Evolutionary conservation across 1,140 invertebrate genomes (phyloP).

Genomic region (Leptopilina boulardi): DNA sequence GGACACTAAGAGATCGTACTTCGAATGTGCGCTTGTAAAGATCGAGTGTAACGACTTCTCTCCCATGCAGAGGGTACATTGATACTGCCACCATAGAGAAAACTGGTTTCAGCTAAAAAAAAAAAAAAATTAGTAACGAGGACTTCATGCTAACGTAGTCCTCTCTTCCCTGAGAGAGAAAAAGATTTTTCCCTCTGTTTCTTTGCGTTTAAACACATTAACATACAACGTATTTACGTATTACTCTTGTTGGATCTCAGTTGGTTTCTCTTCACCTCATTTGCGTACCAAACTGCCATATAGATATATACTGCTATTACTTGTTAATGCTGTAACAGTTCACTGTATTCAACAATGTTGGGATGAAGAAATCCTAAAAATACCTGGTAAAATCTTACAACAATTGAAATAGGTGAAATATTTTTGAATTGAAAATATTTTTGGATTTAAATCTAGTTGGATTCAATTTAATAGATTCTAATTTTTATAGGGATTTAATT

Average conservation of each 20-base stretch:
- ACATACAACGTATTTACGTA: slow-evolving; percentile 9
- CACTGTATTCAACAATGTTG: not conserved
- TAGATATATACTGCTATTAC: slow-evolving; percentile 1
- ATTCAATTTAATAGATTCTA: too few relatives aligned
- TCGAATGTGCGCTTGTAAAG: slow-evolving; percentile 52
- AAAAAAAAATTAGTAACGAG: slow-evolving; percentile 62
- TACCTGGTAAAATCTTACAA: too few relatives aligned
- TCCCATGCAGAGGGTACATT: slow-evolving; percentile 53
- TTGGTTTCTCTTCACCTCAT: not conserved
- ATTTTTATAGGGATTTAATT: too few relatives aligned
- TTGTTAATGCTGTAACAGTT: not conserved
- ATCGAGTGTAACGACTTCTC: slow-evolving; percentile 57
- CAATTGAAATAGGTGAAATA: too few relatives aligned
- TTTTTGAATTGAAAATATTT: too few relatives aligned
- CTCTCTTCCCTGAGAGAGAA: slow-evolving; percentile 36
- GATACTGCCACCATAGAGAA: slow-evolving; percentile 53
- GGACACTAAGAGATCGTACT: slow-evolving; percentile 50
- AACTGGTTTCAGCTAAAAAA: slow-evolving; percentile 60
- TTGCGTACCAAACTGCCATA: not conserved
- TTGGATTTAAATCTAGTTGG: too few relatives aligned
- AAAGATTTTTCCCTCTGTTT: slow-evolving; percentile 37
- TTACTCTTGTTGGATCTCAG: not conserved
- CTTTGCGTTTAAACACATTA: slow-evolving; percentile 13
- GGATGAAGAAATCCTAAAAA: not conserved
- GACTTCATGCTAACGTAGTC: slow-evolving; percentile 56